Base-by-base conservation (phyloP, 1,140 invertebrate genomes). In the Aphidius gifuensis region DNA sequence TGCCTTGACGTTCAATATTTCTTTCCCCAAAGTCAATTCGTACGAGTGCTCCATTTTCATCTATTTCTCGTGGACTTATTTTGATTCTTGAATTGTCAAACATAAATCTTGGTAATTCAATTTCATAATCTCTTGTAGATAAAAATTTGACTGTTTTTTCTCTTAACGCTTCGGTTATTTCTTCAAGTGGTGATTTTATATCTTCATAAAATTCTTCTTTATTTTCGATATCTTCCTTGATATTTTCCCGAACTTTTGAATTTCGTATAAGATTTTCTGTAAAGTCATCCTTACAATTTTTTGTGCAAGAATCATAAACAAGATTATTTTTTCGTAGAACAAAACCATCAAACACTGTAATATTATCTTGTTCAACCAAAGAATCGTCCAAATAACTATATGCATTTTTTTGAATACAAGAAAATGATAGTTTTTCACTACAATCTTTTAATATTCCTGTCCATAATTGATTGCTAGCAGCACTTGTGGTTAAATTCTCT, bases 371-470 rank as follows among this genome's bases (percentile, higher is more conserved):
- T 42, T 84, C 82, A 48, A 85, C 82, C 40, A 92, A 80, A 23
- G 83, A 85, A 9, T 83, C 80, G 60, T 90, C 85, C 49, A 92
- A 71, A 70, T 88, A 91, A 8, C 82, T 78, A 68, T 88, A 89
- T 5, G 91, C 85, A 68, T 89, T 90, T 65, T 88, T 90, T 68
- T 90, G 88, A 39, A 92, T 87, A 69, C 90, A 92, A 47, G 84
- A 85, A 68, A 90, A 83, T 47, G 86, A 84, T 23, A 88, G 85
- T 61, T 82, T 81, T 23, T 80, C 77, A 23, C 83, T 83, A 66
- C 90, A 92, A 66, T 91, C 86, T 54, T 84, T 85, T 45, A 91
- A 80, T 32, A 92, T 81, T 16, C 85, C 85, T 60, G 85, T 85
- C 89, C 89, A 91, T 38, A 91, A 79, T 57, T 83, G 80, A 64